These are phyloP conservation scores for Gallinago jamesoni DNA, from an alignment of 2,113 vertebrate genomes.

Conservation along the genomic window DNA sequence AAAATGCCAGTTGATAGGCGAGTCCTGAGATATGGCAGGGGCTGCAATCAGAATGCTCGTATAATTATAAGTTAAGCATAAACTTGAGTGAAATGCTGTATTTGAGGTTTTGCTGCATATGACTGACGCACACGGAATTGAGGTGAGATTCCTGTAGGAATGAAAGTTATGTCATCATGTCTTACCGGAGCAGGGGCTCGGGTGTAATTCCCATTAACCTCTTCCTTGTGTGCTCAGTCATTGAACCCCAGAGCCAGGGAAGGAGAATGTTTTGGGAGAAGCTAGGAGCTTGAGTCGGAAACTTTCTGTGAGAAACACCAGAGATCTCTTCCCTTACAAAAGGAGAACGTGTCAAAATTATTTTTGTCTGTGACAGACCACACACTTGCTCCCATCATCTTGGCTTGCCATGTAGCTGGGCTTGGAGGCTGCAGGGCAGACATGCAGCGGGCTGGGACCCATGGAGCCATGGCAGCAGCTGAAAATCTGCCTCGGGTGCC, in stretches of 20 bases:
- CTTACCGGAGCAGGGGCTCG: neutral
- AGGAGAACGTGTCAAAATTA: neutral
- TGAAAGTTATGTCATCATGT: neutral
- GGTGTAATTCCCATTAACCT: neutral
- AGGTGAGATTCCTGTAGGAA: neutral
- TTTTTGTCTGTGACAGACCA: neutral
- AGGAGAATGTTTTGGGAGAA: neutral
- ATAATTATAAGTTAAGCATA: neutral
- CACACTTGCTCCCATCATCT: neutral
- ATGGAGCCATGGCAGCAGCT: neutral
- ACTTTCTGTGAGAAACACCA: neutral
- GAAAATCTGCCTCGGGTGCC: neutral
- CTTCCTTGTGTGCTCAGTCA: neutral
- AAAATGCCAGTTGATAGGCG: fast-evolving
- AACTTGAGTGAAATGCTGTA: neutral
- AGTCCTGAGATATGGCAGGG: neutral
- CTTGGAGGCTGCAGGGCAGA: neutral
- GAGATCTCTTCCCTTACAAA: neutral
- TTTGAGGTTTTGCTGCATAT: neutral
- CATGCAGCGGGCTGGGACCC: fast-evolving
- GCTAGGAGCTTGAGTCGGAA: neutral
- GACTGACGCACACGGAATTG: neutral
- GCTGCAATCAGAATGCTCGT: neutral
- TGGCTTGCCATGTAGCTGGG: neutral
- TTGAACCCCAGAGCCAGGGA: neutral